Evolutionary conservation across 2,797 vertebrate species (phyloP), one percentile per base, ranked within the genome.

Genomic region (Cyprinella venusta): DNA sequence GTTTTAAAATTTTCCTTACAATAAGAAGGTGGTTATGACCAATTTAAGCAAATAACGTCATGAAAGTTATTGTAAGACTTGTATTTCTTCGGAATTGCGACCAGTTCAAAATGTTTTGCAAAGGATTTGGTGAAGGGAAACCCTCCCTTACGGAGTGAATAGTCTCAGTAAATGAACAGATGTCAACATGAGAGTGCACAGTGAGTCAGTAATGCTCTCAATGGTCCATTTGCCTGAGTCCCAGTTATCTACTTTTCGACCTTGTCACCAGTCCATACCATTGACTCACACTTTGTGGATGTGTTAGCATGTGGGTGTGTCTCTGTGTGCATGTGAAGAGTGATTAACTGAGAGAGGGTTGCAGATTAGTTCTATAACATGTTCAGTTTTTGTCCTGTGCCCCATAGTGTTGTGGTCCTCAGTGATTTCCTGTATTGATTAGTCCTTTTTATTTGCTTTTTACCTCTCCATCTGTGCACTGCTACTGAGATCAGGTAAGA

Each of bases 221-320:
- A 67, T 45, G 89, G 90, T 90, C 90, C 86, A 89, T 79, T 88
- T 88, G 88, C 88, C 77, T 61, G 78, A 90, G 88, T 88, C 85
- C 90, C 71, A 84, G 80, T 90, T 90, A 84, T 83, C 54, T 76
- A 78, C 36, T 81, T 91, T 93, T 93, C 91, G 93, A 94, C 89
- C 89, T 76, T 76, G 72, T 87, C 81, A 87, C 79, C 61, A 69
- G 80, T 87, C 87, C 84, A 89, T 85, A 87, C 59, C 77, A 86
- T 86, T 88, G 86, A 87, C 64, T 48, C 82, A 67, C 68, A 48
- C 8, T 59, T n/a, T 78, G 54, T 68, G 24, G 68, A 64, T 63
- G 74, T 78, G 74, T 72, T 77, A n/a, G 45, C 52, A 50, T 61
- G 48, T 61, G 48, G 38, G 81, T 83, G 74, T 83, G 72, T 48